Percentiles rank a stretch among this genome's conserved stretches.
Conservation (phyloP, 2,888 invertebrate species). For the Escarpia spicata region DNA sequence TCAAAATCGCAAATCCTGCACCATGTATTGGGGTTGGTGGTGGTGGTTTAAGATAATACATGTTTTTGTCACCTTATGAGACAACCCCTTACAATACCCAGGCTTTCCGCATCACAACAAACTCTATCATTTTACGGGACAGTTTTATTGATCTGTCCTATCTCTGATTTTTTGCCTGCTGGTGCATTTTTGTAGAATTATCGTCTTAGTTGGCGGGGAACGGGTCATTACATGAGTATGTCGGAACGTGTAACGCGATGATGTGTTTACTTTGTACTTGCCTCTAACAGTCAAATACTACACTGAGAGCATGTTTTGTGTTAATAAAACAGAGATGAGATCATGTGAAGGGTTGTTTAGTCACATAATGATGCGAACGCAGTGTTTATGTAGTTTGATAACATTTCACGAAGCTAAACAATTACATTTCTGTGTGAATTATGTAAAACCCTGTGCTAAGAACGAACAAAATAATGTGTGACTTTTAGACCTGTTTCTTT, state of each 20-base stretch:
- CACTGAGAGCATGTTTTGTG: neutral
- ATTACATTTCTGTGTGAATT: no score
- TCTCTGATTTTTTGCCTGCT: neutral
- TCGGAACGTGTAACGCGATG: neutral
- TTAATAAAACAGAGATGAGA: neutral
- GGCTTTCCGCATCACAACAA: neutral
- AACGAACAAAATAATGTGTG: no score
- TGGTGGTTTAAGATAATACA: neutral
- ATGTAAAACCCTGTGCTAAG: no score
- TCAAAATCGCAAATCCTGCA: no score
- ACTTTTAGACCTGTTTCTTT: no score
- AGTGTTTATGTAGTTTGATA: neutral
- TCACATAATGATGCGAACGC: neutral
- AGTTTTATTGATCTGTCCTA: neutral
- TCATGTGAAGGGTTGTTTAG: neutral
- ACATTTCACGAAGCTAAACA: no score
- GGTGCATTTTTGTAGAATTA: constrained; percentile 16
- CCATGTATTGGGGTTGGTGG: no score
- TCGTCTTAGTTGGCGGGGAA: neutral
- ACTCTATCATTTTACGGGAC: neutral
- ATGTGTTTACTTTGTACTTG: neutral
- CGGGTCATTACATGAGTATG: neutral
- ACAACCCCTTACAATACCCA: neutral
- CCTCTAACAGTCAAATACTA: neutral
- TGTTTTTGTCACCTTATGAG: neutral